Base-by-base conservation (phyloP, 2,113 vertebrate genomes). In the Macroglossus sobrinus region DNA sequence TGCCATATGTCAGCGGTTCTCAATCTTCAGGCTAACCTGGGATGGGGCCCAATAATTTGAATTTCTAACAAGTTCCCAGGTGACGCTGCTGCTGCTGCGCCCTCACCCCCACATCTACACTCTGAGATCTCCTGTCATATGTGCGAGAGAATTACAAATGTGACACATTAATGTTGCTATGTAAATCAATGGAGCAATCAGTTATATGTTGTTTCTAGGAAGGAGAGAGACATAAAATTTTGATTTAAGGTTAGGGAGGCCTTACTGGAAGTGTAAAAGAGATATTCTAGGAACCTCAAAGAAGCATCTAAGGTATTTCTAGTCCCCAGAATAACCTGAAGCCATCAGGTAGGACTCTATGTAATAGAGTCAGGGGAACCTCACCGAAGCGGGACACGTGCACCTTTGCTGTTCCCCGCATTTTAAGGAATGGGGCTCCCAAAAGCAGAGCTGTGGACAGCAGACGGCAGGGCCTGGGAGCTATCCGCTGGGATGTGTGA, bases 1-100 rank as follows among this genome's bases (percentile, higher is more conserved):
- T 50, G 66, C 91, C 81, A 43, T 80, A 79, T 84, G 71, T 91
- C 81, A 93, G 55, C 71, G 76, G 55, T 85, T 95, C 71, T 97
- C 75, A 76, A 18, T 95, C 95, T 92, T 91, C 13, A 35, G 59
- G 35, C 24, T 84, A 50, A 75, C 87, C 91, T 91, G 93, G 84
- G 89, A 64, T 30, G 45, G 33, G 35, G 47, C 35, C 66, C 85
- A 68, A 22, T 81, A 55, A 92, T 79, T 55, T 93, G 66, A 95
- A 76, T 93, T 94, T 97, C 75, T 72, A 94, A 79, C 64, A 35
- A 33, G 30, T 90, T 92, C 75, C 4, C 38, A 50, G 71, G 69
- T 47, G 86, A 66, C 14, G 47, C 40, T 30, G 28, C 5, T 21
- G 45, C 40, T 59, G 26, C 15, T 38, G 63, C 55, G 30, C 66